Evolutionary conservation across 1,140 invertebrate species (phyloP), one percentile per base, ranked within the genome.

Genomic region (Panulirus ornatus): DNA sequence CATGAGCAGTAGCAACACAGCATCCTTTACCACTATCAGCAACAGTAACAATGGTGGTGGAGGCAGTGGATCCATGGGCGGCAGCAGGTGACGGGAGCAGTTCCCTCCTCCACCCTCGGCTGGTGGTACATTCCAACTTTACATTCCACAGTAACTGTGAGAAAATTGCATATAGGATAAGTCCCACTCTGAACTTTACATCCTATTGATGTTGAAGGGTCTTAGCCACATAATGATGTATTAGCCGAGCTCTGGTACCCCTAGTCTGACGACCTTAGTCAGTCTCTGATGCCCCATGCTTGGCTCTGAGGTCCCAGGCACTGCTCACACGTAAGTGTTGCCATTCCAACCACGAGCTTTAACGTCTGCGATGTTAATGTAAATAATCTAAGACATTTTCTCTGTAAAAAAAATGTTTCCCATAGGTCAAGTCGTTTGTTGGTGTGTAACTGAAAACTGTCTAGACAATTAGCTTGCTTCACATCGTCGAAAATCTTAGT

Each of bases 361-460:
- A 89, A 89, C 79, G 79, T 89, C 88, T 89, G 88, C 88, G 88
- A 89, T 89, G 88, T 86, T 86, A 86, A 27, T 89, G 88, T 89
- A 89, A 63, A 89, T 89, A 89, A 58, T 63, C 42, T 47, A 44
- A 38, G 54, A 66, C 44, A 76, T 66, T 47, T 51, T 85, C 38
- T 73, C 79, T 82, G 76, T 70, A 88, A 81, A 73, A 63, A 82
- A 66, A 11, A 82, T 86, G 71, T 86, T 86, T 86, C 71, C 71
- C 44, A 51, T 75, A 75, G 71, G 84, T 75, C 71, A 51, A 86
- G 84, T 86, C 84, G 73, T 86, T 86, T 86, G 84, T 86, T 86
- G 84, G 84, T 86, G 84, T 86, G 84, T 86, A 86, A 51, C 54
- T 86, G 58, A 58, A 86, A 51, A 40, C 44, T 86, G 84, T 86